Evolutionary conservation across 1,140 invertebrate genomes (phyloP), one percentile per base, ranked within the genome.

Genomic region (Micrasema minimum): DNA sequence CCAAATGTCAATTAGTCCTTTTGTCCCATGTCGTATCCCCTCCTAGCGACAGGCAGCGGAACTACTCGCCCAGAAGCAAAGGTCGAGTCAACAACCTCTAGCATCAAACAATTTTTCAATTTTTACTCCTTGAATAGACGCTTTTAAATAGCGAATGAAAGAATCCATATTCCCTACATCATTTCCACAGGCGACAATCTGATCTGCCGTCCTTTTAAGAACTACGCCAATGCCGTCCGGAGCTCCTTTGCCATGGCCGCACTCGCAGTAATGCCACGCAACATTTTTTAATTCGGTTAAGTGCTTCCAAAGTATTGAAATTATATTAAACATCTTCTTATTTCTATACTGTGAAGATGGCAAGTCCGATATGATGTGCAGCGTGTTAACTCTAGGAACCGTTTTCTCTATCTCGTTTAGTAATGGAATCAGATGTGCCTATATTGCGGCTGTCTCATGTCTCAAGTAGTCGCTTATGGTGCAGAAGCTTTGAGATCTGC

Each of bases 231-330:
- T 76, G 23, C 81, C 81, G 78, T 85, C 79, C 12, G 80, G 78
- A 12, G 78, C 79, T 23, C 80, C 81, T 76, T 85, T 86, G 5
- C 82, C 82, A 75, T 85, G 83, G 0, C 82, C 81, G 4, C 79
- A 77, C 76, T 85, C 81, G 37, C 72, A 74, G 72, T 80, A 86
- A 68, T 85, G 84, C 83, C 82, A 86, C 1, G 78, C 76, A 41
- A 69, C 77, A 50, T 76, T 53, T 69, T 61, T 53, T 12, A 78
- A 67, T 64, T 70, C 67, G 12, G 72, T 73, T 71, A 66, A 75
- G 11, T 66, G 51, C 16, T 77, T 53, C 31, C 59, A 48, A 26
- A 78, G 66, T 72, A 74, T 75, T 64, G 50, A 69, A 45, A 62
- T 41, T 62, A 77, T 57, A 10, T 7, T 73, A 71, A 76, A 76